Percentiles rank a stretch among this genome's conserved stretches.
Conservation (phyloP, 2,113 vertebrate species). For the Dromaius novaehollandiae region DNA sequence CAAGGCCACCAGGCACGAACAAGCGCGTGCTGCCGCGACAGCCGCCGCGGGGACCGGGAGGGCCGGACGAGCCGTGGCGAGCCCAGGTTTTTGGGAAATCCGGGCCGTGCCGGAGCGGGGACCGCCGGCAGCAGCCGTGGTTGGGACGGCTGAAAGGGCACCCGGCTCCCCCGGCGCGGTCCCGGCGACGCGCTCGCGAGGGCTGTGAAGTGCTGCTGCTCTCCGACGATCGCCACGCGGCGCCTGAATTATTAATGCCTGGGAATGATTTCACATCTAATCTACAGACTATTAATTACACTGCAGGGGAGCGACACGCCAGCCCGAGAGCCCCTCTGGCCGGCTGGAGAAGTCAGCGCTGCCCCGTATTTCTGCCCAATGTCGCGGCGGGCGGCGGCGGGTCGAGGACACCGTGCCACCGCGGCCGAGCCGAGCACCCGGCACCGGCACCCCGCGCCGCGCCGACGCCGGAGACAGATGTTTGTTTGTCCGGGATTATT, state of each 20-base stretch:
- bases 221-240: slow-evolving; percentile 57
- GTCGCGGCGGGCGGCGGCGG: not conserved
- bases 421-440: no score
- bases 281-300: slow-evolving; percentile 78
- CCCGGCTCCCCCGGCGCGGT: slow-evolving; percentile 6
- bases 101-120: no score
- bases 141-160: slow-evolving; percentile 29
- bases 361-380: slow-evolving; percentile 57
- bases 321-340: slow-evolving; percentile 53
- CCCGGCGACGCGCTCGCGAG: slow-evolving; percentile 14
- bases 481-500: slow-evolving; percentile 53
- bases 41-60: no score
- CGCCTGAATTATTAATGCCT: slow-evolving; percentile 74
- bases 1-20: no score
- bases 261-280: slow-evolving; percentile 77
- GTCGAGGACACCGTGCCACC: no score
- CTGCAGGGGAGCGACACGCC: slow-evolving; percentile 41
- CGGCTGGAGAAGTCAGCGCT: slow-evolving; percentile 57
- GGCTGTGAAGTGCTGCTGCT: slow-evolving; percentile 55
- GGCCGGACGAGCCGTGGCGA: no score
- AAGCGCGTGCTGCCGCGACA: no score
- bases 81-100: no score
- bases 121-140: no score
- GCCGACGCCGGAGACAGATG: not conserved
- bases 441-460: not conserved